These are phyloP conservation scores for Hepsetus odoe DNA, from an alignment of 2,113 vertebrate species.

Conservation along the genomic window DNA sequence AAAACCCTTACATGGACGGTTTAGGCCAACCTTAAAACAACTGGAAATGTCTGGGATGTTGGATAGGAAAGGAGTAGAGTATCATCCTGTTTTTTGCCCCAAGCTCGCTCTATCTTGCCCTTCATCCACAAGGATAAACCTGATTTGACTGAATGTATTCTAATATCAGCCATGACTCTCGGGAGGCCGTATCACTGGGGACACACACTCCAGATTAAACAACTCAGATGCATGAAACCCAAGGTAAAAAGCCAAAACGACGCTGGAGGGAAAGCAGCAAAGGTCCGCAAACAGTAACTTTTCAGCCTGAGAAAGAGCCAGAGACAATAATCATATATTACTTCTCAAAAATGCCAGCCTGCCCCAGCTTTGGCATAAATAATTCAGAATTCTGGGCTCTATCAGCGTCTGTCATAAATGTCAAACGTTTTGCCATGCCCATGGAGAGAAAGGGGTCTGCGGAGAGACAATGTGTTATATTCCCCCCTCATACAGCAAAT, in stretches of 20 bases:
- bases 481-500: constrained; percentile 42
- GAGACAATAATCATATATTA: constrained; percentile 44
- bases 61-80: no score
- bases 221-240: no score
- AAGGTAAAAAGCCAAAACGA: background rate
- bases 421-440: constrained; percentile 64
- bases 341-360: constrained; percentile 65
- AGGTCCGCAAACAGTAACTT: constrained; percentile 9
- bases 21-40: no score
- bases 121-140: no score
- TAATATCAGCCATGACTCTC: no score
- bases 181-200: no score
- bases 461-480: constrained; percentile 49
- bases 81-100: no score
- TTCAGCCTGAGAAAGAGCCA: background rate
- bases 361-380: constrained; percentile 63
- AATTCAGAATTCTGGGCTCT: constrained; percentile 67
- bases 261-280: constrained; percentile 12
- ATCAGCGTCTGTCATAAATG: constrained; percentile 74
- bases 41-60: no score
- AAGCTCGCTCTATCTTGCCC: no score
- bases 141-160: no score
- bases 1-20: no score
- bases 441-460: constrained; percentile 51
- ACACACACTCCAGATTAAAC: no score